Conservation (phyloP, 2,797 vertebrate species). For the Lindbergichthys nudifrons region DNA sequence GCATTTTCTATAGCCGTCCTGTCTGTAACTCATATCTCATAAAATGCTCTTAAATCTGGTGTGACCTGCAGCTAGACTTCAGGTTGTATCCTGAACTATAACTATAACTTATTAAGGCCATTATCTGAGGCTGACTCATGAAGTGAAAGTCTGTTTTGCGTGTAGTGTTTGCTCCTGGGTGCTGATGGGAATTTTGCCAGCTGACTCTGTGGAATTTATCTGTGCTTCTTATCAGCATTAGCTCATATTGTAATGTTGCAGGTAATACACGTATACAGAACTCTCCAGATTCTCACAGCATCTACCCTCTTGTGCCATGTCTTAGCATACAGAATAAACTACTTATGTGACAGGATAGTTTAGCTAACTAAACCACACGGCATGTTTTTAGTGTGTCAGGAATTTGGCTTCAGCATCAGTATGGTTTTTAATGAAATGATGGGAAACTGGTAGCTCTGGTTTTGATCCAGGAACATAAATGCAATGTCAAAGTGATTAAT, state of each 20-base stretch:
- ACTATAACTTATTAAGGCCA: conserved; percentile 9
- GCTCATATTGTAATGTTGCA: conserved; percentile 6
- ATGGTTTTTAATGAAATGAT: conserved; percentile 16
- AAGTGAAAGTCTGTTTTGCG: conserved; percentile 41
- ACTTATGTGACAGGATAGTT: not conserved
- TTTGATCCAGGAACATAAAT: not conserved
- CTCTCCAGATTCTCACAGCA: not conserved
- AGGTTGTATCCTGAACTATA: not conserved
- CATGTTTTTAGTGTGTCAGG: conserved; percentile 1
- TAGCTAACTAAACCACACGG: not conserved
- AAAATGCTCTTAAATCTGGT: not conserved
- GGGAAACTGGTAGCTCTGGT: conserved; percentile 54
- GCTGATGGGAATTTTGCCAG: conserved; percentile 54
- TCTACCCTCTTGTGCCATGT: not conserved
- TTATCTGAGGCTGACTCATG: conserved; percentile 15
- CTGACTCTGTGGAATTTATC: conserved; percentile 39
- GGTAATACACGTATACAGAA: not conserved
- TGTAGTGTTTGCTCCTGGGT: conserved; percentile 28
- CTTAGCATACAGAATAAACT: not conserved
- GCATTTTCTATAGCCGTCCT: not conserved
- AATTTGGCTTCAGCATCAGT: conserved; percentile 2
- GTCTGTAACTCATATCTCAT: not conserved
- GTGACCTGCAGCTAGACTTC: not conserved
- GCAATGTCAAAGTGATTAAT: not conserved
- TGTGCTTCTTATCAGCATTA: conserved; percentile 40